Conservation (phyloP, 2,797 vertebrate genomes). For the Acanthopagrus latus region DNA sequence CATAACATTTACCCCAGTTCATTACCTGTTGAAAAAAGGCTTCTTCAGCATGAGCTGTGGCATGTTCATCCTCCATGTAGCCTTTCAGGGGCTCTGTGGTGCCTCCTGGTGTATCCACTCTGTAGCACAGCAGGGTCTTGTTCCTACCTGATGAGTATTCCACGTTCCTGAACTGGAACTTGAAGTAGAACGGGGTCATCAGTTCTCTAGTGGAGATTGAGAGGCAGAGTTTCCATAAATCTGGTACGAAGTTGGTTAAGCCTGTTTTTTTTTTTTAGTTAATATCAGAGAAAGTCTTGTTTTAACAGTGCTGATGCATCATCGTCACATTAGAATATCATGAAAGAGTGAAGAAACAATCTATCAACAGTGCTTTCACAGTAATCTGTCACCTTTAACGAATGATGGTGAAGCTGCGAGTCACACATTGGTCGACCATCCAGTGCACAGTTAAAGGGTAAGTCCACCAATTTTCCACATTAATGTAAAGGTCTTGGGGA, state of each 20-base stretch:
- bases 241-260: not conserved
- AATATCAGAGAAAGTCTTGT: not conserved
- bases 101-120: conserved; percentile 89
- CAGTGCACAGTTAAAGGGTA: conserved; percentile 13
- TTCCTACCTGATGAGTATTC: conserved; percentile 98
- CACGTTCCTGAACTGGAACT: conserved; percentile 99
- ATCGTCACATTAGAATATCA: not conserved
- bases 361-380: conserved; percentile 8
- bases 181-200: conserved; percentile 94
- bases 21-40: conserved; percentile 92
- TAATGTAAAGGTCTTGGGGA: too few species aligned
- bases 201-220: conserved; percentile 86
- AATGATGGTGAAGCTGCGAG: conserved; percentile 12
- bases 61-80: conserved; percentile 96
- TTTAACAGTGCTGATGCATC: not conserved
- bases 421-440: conserved; percentile 25
- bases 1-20: too few species aligned
- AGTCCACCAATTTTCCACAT: not conserved
- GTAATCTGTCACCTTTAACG: conserved; percentile 18
- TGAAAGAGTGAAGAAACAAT: conserved; percentile 1
- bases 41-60: conserved; percentile 91
- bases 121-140: conserved; percentile 97
- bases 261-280: not conserved
- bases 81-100: conserved; percentile 85
- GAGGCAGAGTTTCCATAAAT: conserved; percentile 26